Evolutionary conservation across 2,113 vertebrate species (phyloP), one percentile per base, ranked within the genome.

Genomic region (Callipepla squamata): DNA sequence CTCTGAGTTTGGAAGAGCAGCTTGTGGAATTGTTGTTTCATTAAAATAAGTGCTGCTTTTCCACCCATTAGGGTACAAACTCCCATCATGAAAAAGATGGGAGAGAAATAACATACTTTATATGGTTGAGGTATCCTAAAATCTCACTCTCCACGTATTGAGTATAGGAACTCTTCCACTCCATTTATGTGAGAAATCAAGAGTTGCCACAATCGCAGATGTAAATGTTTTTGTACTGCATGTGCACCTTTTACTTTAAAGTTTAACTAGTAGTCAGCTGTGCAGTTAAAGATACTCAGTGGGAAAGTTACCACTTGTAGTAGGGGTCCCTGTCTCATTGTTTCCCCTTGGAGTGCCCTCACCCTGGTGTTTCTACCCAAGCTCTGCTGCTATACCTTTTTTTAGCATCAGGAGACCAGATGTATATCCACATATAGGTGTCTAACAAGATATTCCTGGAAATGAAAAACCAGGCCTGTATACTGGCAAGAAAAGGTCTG

Each of bases 1-100:
- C 95, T 94, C 65, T 92, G 77, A 79, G 50, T 28, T 93, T 81
- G 50, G 90, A 96, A 90, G 45, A 79, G 50, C 42, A 81, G 26
- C 11, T 90, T 80, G 14, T 44, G 22, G 62, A 51, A 34, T 76
- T 79, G 30, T 77, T 88, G 23, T 48, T 75, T 80, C 83, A 83
- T 91, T 55, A 3, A n/a, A 55, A 67, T 47, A 28, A 67, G 16
- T 40, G 40, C 28, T 40, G 23, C 5, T 85, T 92, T 91, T 8
- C 50, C 21, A 72, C 18, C 9, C 2, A 1, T 58, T 90, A 61
- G 32, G 34, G 32, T 88, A 55, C 36, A 73, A 80, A 76, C 3
- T 7, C 59, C 13, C 9, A 11, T 13, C 13, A 26, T 17, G 32
- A 94, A 85, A 18, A 32, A 50, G 25, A 18, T 14, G 17, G 53